A percentile compares a stretch with the other conserved stretches of the same genome.
Conservation (phyloP, 2,797 vertebrate species). For the Gila robusta region DNA sequence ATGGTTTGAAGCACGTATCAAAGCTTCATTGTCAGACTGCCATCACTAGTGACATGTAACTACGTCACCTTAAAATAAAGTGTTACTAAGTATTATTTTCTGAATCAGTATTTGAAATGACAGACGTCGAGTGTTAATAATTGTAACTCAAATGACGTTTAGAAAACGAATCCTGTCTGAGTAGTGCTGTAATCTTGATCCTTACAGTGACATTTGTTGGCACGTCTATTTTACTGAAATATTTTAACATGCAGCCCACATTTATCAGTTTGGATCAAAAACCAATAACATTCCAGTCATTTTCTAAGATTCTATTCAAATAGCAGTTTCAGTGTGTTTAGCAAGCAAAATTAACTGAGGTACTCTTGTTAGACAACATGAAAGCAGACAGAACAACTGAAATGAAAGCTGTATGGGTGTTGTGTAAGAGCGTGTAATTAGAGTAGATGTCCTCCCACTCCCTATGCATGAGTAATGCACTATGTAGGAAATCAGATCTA, state of each 20-base stretch:
- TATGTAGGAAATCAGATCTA: constrained; percentile 60
- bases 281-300: neutral
- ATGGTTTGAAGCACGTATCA: too few relatives aligned
- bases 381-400: constrained; percentile 49
- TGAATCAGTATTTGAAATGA: neutral
- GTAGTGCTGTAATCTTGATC: neutral
- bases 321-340: constrained; percentile 15
- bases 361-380: constrained; percentile 45
- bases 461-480: constrained; percentile 61
- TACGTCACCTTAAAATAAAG: too few relatives aligned
- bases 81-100: too few relatives aligned
- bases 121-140: neutral
- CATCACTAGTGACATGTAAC: too few relatives aligned
- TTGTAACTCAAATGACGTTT: neutral
- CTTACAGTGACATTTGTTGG: neutral
- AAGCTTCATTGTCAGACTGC: too few relatives aligned
- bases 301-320: neutral
- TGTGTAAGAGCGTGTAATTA: constrained; percentile 63
- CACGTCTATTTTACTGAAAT: too few relatives aligned
- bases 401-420: constrained; percentile 57
- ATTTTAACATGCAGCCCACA: neutral
- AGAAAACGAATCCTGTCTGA: neutral
- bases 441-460: constrained; percentile 61
- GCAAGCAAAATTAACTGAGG: constrained; percentile 30
- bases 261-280: neutral